phyloP scores from a whole-genome alignment of 2,888 invertebrate species.

The Amphipyra tragopoginis region DNA sequence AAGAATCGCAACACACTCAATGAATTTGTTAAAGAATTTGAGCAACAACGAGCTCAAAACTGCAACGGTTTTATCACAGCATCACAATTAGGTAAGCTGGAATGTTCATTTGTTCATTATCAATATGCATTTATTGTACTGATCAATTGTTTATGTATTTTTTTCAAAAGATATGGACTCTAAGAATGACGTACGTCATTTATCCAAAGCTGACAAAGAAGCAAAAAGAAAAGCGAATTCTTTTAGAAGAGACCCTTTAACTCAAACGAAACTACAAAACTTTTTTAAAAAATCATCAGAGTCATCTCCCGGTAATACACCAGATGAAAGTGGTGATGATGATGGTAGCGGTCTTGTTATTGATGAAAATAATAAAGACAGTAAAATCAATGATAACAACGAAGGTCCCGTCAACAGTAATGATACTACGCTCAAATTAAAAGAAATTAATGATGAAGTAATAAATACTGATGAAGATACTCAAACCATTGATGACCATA shows the following conservation, averaged over 20 bases:
- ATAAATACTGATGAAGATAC: conserved; percentile 19
- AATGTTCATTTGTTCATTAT: neutral
- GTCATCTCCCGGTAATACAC: conserved; percentile 62
- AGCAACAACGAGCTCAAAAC: conserved; percentile 70
- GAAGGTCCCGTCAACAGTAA: conserved; percentile 52
- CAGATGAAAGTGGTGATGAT: conserved; percentile 76
- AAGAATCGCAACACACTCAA: conserved; percentile 84
- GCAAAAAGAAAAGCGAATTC: conserved; percentile 83
- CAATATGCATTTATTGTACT: neutral
- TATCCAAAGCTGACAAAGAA: conserved; percentile 85
- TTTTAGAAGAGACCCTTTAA: conserved; percentile 85
- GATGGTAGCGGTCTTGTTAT: conserved; percentile 75
- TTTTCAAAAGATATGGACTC: conserved; percentile 63
- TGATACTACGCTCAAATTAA: conserved; percentile 73
- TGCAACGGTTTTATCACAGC: conserved; percentile 78
- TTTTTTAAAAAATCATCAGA: conserved; percentile 80
- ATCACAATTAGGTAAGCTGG: conserved; percentile 75
- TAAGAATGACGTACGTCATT: conserved; percentile 66
- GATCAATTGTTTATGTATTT: neutral
- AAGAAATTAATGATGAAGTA: conserved; percentile 55
- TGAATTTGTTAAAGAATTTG: conserved; percentile 86
- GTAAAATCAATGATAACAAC: conserved; percentile 60
- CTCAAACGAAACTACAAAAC: conserved; percentile 84
- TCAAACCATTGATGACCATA: conserved; percentile 16
- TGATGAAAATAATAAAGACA: conserved; percentile 69